A percentile compares a stretch with the other conserved stretches of the same genome.
These are phyloP conservation scores for Enteromius radiatus DNA, from an alignment of 2,797 vertebrate genomes.

Conservation along the genomic window DNA sequence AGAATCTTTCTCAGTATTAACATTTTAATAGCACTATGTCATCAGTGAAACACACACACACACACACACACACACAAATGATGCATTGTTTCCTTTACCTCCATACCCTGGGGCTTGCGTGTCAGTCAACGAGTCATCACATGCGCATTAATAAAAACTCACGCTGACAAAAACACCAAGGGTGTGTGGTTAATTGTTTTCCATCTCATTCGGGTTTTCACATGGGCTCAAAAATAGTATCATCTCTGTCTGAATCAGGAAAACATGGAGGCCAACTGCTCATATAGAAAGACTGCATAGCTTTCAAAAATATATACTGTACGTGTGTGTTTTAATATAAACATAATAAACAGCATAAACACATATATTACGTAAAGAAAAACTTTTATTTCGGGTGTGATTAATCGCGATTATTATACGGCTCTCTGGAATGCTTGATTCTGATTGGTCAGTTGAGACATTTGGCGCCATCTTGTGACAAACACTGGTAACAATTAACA, in stretches of 20 bases:
- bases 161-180: neutral
- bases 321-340: too few species aligned
- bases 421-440: too few species aligned
- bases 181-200: conserved; percentile 5
- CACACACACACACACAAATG: neutral
- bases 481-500: too few species aligned
- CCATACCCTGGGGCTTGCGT: neutral
- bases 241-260: neutral
- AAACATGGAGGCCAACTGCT: neutral
- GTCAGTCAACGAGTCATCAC: neutral
- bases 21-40: neutral
- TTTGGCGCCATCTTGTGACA: too few species aligned
- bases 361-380: too few species aligned
- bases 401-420: too few species aligned
- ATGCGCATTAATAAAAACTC: neutral
- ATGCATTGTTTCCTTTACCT: neutral
- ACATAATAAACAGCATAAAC: too few species aligned
- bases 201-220: neutral
- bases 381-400: too few species aligned
- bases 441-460: too few species aligned
- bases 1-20: neutral
- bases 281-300: neutral
- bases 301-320: too few species aligned
- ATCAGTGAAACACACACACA: too few species aligned
- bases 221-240: neutral